These are phyloP conservation scores for Solea senegalensis DNA, from an alignment of 2,113 vertebrate species.

Conservation along the genomic window DNA sequence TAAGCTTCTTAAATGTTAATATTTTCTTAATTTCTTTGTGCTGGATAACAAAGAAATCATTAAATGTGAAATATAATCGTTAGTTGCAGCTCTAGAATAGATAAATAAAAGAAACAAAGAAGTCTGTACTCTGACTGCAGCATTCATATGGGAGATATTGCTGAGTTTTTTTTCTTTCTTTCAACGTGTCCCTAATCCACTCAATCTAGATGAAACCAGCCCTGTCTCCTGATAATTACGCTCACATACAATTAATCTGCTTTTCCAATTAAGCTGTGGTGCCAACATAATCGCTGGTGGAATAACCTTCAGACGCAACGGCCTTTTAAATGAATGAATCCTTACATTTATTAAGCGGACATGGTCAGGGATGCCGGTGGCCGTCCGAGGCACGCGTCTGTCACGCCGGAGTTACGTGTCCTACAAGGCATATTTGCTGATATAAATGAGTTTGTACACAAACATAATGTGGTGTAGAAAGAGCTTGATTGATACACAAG, in stretches of 20 bases:
- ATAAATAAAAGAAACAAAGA: too few relatives aligned
- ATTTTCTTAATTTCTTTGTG: too few relatives aligned
- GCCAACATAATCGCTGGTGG: not conserved
- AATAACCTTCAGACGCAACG: not conserved
- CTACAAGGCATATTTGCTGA: not conserved
- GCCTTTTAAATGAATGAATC: not conserved
- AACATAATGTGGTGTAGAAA: not conserved
- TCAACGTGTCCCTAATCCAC: not conserved
- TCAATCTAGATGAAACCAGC: slow-evolving; percentile 18
- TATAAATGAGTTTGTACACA: not conserved
- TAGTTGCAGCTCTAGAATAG: too few relatives aligned
- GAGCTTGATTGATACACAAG: not conserved
- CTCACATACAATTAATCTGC: slow-evolving; percentile 7
- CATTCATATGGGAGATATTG: not conserved
- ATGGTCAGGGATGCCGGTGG: not conserved
- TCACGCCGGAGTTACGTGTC: not conserved
- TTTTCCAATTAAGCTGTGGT: not conserved
- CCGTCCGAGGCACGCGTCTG: not conserved
- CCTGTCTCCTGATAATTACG: slow-evolving; percentile 6
- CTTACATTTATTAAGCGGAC: not conserved
- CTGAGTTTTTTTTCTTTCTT: slow-evolving; percentile 2
- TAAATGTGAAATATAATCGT: too few relatives aligned
- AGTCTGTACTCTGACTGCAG: too few relatives aligned
- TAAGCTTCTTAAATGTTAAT: too few relatives aligned
- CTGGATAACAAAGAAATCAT: too few relatives aligned